Percentiles rank a stretch among this genome's conserved stretches.
These are phyloP conservation scores for Atlantisia rogersi DNA, from an alignment of 2,113 vertebrate species.

Conservation along the genomic window DNA sequence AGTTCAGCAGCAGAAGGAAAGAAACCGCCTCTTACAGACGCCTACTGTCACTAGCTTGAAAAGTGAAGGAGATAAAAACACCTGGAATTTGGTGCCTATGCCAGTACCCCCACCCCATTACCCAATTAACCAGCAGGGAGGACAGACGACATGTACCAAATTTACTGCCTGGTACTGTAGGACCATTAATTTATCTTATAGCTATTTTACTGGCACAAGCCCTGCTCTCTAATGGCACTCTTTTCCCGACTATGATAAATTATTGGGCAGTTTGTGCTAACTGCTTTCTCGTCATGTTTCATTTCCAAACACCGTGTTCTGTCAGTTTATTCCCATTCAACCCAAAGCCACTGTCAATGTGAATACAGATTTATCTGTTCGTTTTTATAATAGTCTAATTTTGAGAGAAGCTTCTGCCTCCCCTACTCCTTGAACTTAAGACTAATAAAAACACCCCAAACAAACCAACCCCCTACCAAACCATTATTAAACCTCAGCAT, in stretches of 20 bases:
- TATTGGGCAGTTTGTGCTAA: constrained; percentile 68
- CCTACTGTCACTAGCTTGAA: neutral
- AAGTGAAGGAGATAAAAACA: neutral
- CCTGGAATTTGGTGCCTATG: neutral
- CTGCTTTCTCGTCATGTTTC: constrained; percentile 66
- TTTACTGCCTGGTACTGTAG: constrained; percentile 34
- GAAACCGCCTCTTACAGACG: neutral
- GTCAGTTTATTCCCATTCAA: constrained; percentile 66
- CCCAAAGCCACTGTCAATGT: constrained; percentile 49
- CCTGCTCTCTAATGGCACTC: constrained; percentile 7
- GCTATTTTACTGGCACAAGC: constrained; percentile 58
- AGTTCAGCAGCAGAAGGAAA: neutral
- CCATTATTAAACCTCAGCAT: neutral
- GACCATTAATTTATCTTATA: constrained; percentile 47
- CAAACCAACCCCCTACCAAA: neutral
- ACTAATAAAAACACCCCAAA: neutral
- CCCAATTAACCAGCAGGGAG: neutral
- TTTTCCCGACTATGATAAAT: constrained; percentile 64
- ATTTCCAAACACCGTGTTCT: constrained; percentile 70
- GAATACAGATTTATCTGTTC: constrained; percentile 42
- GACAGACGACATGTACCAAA: neutral
- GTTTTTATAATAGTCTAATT: constrained; percentile 46
- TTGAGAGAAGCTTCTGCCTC: neutral
- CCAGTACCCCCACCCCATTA: neutral
- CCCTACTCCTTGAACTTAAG: neutral